These are phyloP conservation scores for Cochlearius cochlearius DNA, from an alignment of 2,113 vertebrate genomes.

Conservation along the genomic window DNA sequence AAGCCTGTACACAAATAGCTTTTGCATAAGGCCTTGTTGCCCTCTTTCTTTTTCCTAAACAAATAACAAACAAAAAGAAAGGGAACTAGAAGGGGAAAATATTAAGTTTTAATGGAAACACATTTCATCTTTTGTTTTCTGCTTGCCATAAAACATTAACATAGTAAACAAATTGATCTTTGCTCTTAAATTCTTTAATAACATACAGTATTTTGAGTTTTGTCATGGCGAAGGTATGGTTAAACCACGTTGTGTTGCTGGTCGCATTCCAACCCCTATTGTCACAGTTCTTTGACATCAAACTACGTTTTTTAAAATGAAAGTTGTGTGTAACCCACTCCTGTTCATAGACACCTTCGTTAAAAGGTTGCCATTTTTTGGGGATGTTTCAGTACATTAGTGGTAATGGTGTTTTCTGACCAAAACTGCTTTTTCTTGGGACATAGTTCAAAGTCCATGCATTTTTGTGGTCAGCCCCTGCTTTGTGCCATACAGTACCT, in stretches of 20 bases:
- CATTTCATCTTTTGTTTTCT: constrained; percentile 25
- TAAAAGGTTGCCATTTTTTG: neutral
- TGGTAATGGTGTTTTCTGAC: neutral
- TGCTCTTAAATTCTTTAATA: constrained; percentile 45
- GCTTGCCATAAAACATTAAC: constrained; percentile 34
- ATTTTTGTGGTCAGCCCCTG: neutral
- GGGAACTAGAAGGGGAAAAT: neutral
- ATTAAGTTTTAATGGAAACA: constrained; percentile 59
- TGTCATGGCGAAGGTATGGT: neutral
- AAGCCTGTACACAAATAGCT: neutral
- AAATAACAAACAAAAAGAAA: constrained; percentile 17
- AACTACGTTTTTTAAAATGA: neutral
- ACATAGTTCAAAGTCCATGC: neutral
- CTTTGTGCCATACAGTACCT: neutral
- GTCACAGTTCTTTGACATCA: constrained; percentile 8
- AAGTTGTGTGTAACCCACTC: neutral
- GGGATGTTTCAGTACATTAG: neutral
- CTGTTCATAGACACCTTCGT: neutral
- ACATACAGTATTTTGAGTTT: constrained; percentile 41
- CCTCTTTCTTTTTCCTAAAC: neutral
- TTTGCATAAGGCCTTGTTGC: neutral
- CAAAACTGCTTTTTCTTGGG: neutral
- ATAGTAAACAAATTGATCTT: constrained; percentile 54
- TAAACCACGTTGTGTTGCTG: neutral
- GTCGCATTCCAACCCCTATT: neutral